phyloP scores from a whole-genome alignment of 2,113 vertebrate species.

The Cichladusa arquata region DNA sequence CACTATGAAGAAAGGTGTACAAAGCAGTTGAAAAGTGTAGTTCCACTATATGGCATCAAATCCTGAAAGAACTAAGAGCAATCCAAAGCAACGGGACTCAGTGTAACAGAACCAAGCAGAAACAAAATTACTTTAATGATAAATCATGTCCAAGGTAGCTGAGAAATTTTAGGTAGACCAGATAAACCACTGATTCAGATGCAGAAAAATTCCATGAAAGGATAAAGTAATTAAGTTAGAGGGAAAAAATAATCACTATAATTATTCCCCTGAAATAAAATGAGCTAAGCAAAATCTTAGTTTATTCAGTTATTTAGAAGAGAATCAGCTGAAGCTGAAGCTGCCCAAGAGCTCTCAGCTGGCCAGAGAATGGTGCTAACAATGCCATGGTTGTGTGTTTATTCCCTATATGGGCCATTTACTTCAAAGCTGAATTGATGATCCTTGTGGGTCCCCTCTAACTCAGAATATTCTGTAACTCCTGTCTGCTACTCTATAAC shows the following conservation, averaged over 20 bases:
- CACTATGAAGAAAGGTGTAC: background rate
- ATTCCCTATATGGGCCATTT: background rate
- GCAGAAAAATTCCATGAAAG: background rate
- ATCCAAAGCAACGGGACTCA: background rate
- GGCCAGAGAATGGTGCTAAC: background rate
- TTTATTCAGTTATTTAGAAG: background rate
- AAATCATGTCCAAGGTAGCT: background rate
- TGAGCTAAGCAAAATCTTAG: background rate
- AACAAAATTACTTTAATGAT: background rate
- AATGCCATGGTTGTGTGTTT: background rate
- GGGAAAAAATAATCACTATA: background rate
- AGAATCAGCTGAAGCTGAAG: background rate
- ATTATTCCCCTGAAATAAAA: background rate
- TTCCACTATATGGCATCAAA: background rate
- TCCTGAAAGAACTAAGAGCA: background rate
- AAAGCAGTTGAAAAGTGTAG: background rate
- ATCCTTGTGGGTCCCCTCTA: background rate
- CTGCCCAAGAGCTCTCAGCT: background rate
- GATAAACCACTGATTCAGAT: background rate
- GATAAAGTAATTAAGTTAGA: background rate
- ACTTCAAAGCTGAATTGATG: background rate
- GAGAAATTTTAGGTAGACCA: background rate
- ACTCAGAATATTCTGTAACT: background rate
- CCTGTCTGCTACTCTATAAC: background rate
- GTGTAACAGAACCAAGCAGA: background rate